These are phyloP conservation scores for Itoplectis maculator DNA, from an alignment of 2,888 invertebrate species.

Conservation along the genomic window DNA sequence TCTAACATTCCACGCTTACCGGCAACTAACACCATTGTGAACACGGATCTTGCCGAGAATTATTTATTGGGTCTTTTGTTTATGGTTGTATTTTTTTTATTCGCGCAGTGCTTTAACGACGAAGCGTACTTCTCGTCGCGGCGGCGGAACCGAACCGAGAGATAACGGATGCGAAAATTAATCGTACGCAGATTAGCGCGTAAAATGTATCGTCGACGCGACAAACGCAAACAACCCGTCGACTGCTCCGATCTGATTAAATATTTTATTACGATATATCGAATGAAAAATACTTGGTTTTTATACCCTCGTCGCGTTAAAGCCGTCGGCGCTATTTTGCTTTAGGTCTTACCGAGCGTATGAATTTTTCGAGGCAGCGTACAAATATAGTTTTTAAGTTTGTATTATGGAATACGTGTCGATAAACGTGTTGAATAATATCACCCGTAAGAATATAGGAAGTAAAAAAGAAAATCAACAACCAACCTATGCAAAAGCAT, in stretches of 20 bases:
- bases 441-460: conserved; percentile 40
- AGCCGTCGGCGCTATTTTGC: conserved; percentile 2
- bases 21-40: conserved; percentile 70
- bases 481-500: conserved; percentile 58
- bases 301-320: conserved; percentile 48
- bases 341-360: conserved; percentile 37
- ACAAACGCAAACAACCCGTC: conserved; percentile 48
- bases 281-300: conserved; percentile 41
- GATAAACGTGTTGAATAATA: conserved; percentile 59
- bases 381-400: conserved; percentile 79
- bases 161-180: conserved; percentile 23
- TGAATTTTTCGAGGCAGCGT: conserved; percentile 73
- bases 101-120: conserved; percentile 66
- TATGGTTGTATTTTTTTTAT: conserved; percentile 60
- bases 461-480: conserved; percentile 24
- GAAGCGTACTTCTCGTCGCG: conserved; percentile 45
- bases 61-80: conserved; percentile 73
- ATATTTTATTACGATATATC: conserved; percentile 62
- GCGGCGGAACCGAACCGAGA: conserved; percentile 45
- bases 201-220: conserved; percentile 52
- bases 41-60: conserved; percentile 69
- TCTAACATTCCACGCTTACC: conserved; percentile 79
- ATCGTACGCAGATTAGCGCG: conserved; percentile 34
- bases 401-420: conserved; percentile 73
- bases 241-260: conserved; percentile 62